Evolutionary conservation across 2,888 invertebrate genomes (phyloP).

Genomic region (Matsumyia berberina): DNA sequence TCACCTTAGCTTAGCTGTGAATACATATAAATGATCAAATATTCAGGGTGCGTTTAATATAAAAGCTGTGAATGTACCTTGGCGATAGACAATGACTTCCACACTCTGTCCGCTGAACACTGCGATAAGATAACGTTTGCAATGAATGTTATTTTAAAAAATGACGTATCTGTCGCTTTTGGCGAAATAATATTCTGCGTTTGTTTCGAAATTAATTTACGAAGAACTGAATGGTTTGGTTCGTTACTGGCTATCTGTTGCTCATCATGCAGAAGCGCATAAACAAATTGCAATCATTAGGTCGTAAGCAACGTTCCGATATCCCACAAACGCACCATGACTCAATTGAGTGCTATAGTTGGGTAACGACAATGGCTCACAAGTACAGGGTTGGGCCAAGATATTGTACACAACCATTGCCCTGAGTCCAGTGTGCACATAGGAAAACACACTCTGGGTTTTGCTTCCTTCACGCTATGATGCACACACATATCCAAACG

Average conservation of each 20-base stretch:
- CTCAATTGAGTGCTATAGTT: not conserved
- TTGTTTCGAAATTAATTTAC: not conserved
- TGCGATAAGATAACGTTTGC: conserved; percentile 15
- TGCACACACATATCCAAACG: conserved; percentile 43
- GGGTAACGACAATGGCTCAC: not conserved
- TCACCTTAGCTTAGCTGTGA: not conserved
- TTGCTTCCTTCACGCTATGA: conserved; percentile 15
- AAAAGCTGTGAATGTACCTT: not conserved
- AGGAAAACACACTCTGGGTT: conserved; percentile 17
- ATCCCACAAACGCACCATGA: not conserved
- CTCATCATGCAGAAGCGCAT: not conserved
- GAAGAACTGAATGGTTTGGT: not conserved
- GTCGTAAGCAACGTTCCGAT: not conserved
- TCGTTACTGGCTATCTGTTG: not conserved
- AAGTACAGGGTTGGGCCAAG: not conserved
- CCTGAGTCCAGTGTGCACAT: conserved; percentile 21
- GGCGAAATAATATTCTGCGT: not conserved
- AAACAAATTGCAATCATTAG: conserved; percentile 18
- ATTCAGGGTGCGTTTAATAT: conserved; percentile 22
- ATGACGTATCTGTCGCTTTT: not conserved
- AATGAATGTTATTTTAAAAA: conserved; percentile 11
- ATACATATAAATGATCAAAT: not conserved
- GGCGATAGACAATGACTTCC: conserved; percentile 15
- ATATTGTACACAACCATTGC: conserved; percentile 7
- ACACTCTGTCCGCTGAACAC: not conserved